phyloP scores from a whole-genome alignment of 1,140 invertebrate species.

The Archegozetes longisetosus region DNA sequence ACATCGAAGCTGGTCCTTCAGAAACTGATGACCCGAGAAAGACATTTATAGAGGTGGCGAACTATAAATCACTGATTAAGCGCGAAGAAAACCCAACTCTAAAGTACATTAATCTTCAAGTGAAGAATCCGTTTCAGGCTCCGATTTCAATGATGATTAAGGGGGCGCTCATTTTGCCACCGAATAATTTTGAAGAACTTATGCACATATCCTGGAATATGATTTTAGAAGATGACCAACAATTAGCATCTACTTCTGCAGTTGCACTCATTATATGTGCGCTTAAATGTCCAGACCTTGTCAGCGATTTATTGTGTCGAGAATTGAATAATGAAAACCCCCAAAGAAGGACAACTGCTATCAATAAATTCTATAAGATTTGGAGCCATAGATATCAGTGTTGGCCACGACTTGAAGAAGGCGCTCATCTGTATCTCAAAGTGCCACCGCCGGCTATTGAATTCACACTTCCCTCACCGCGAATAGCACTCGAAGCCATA shows the following conservation, averaged over 20 bases:
- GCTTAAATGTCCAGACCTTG: slow-evolving; percentile 69
- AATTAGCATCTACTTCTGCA: slow-evolving; percentile 42
- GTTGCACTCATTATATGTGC: slow-evolving; percentile 81
- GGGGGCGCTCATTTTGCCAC: slow-evolving; percentile 70
- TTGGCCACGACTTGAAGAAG: slow-evolving; percentile 97
- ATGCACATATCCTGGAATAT: slow-evolving; percentile 86
- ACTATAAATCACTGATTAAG: not conserved
- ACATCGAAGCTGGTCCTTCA: slow-evolving; percentile 21
- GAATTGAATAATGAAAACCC: slow-evolving; percentile 68
- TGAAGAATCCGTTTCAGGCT: slow-evolving; percentile 70
- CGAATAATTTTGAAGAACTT: slow-evolving; percentile 71
- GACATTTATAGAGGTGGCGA: not conserved
- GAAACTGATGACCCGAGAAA: slow-evolving; percentile 5
- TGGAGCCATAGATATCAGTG: slow-evolving; percentile 97
- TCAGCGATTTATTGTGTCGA: slow-evolving; percentile 67
- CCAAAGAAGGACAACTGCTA: slow-evolving; percentile 52
- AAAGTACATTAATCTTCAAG: slow-evolving; percentile 70
- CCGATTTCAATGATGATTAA: slow-evolving; percentile 77
- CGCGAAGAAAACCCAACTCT: slow-evolving; percentile 49
- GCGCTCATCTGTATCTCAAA: slow-evolving; percentile 84
- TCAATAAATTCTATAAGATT: slow-evolving; percentile 50
- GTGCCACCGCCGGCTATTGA: slow-evolving; percentile 95
- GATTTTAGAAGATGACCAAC: slow-evolving; percentile 53
- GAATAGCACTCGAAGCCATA: slow-evolving; percentile 85
- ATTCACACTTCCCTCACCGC: slow-evolving; percentile 94